Percentiles rank a stretch among this genome's conserved stretches.
phyloP scores from a whole-genome alignment of 1,140 invertebrate species.

The Delia radicum region DNA sequence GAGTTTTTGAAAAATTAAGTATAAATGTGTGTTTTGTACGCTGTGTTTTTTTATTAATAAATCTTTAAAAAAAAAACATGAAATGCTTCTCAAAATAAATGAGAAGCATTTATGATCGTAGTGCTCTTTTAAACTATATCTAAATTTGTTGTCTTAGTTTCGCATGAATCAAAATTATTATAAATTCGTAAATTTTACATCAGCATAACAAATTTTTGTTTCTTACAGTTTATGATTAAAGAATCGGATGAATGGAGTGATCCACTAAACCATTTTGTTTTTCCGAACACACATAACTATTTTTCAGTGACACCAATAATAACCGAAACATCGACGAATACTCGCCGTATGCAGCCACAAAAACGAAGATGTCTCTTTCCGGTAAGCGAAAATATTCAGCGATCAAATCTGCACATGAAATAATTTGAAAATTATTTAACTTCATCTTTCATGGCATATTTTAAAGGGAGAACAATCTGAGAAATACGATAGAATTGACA shows the following conservation, averaged over 20 bases:
- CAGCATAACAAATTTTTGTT: background rate
- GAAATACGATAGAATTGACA: background rate
- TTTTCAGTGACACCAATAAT: conserved; percentile 37
- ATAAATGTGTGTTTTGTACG: too few relatives aligned
- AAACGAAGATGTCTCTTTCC: background rate
- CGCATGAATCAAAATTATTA: too few relatives aligned
- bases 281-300: conserved; percentile 41
- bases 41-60: too few relatives aligned
- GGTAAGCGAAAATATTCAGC: background rate
- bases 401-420: too few relatives aligned
- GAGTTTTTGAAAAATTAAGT: too few relatives aligned
- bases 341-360: conserved; percentile 7
- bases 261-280: conserved; percentile 29
- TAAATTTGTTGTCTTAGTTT: too few relatives aligned
- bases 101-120: too few relatives aligned
- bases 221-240: conserved; percentile 47
- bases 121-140: too few relatives aligned
- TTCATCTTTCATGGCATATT: background rate
- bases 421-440: too few relatives aligned
- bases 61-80: too few relatives aligned
- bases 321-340: conserved; percentile 32
- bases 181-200: background rate
- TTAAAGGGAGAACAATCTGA: conserved; percentile 33
- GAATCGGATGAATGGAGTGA: conserved; percentile 38
- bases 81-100: too few relatives aligned